Evolutionary conservation across 2,888 invertebrate species (phyloP), one percentile per base, ranked within the genome.

Genomic region (Netelia fuscicornis): DNA sequence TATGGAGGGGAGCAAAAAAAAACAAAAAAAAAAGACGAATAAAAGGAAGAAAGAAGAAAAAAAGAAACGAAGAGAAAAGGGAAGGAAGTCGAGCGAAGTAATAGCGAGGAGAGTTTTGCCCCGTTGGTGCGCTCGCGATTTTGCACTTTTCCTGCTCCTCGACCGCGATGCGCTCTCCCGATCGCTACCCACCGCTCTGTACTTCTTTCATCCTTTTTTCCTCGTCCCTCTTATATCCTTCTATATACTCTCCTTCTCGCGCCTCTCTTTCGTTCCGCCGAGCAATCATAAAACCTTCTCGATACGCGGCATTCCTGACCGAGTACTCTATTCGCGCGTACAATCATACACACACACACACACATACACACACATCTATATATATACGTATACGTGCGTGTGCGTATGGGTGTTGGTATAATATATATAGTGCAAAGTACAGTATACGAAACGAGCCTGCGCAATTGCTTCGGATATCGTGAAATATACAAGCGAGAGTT

Each of bases 251-350:
- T 70, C 74, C 72, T 62, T 75, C 68, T 74, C 44, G 60, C 58
- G 25, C 79, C 52, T 70, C 65, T 74, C 80, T 75, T 70, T 75
- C 67, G 75, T 81, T 80, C 76, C 71, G 54, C 83, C 75, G 79
- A 64, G 82, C 81, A 86, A 86, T 84, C 89, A 81, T 89, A 89
- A 89, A 90, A 88, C 81, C 87, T 87, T 86, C 75, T 71, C 82
- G 75, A 79, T 79, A 82, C 86, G 56, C 81, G 84, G 85, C 87
- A 84, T 90, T 89, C 87, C 84, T 83, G 77, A 81, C 78, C 85
- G 84, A 85, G 86, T 78, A 80, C 85, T 82, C 86, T 78, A 83
- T 87, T 85, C 87, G 83, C 84, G 68, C 83, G 81, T 72, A 67
- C 71, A 74, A 9, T 58, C n/a, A 37, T 72, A 37, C 10, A 42